phyloP scores from a whole-genome alignment of 2,113 vertebrate species.

The Ceyx cyanopectus region DNA sequence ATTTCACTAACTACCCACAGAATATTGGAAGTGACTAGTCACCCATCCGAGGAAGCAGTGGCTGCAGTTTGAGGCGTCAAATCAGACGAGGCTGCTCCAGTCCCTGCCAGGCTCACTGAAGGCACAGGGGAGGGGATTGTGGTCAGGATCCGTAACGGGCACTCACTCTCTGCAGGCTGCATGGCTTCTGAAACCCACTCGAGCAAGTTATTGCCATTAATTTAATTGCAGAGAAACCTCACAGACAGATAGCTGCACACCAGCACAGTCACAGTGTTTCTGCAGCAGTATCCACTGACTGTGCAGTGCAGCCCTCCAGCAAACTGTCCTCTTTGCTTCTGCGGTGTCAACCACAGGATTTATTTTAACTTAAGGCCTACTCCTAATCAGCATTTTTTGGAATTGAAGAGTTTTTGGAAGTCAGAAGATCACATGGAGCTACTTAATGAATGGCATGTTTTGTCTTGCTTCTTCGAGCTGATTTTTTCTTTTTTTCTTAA shows the following conservation, averaged over 20 bases:
- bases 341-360: not conserved
- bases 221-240: not conserved
- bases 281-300: not conserved
- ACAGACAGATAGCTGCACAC: not conserved
- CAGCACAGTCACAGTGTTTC: fast-evolving
- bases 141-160: not conserved
- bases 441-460: not conserved
- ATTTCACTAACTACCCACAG: not conserved
- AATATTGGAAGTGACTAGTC: not conserved
- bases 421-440: not conserved
- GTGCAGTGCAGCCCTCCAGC: not conserved
- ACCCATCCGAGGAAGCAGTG: not conserved
- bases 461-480: not conserved
- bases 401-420: not conserved
- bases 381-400: not conserved
- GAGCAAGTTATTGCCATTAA: not conserved
- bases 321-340: not conserved
- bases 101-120: not conserved
- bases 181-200: not conserved
- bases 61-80: not conserved
- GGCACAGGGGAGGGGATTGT: fast-evolving
- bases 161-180: fast-evolving
- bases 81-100: fast-evolving
- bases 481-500: not conserved
- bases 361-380: not conserved